phyloP scores from a whole-genome alignment of 2,888 invertebrate species.

The Drosophila paracracens region DNA sequence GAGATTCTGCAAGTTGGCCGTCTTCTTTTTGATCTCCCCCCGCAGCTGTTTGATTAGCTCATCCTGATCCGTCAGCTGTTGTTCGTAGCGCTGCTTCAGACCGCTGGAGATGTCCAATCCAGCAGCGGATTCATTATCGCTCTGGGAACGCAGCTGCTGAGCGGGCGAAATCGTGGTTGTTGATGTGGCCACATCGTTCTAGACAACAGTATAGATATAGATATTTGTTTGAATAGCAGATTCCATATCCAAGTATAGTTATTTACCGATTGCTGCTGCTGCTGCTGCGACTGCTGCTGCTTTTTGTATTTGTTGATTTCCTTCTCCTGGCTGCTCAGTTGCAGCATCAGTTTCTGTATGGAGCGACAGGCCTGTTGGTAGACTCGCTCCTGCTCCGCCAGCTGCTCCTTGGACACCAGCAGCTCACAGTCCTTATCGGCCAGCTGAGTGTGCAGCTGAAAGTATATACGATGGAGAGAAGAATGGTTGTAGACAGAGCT shows the following conservation, averaged over 20 bases:
- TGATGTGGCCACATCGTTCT: slow-evolving; percentile 41
- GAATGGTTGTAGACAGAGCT: not conserved
- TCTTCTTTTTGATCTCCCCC: slow-evolving; percentile 83
- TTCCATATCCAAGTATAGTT: not conserved
- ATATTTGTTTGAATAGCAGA: not conserved
- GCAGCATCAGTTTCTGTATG: slow-evolving; percentile 82
- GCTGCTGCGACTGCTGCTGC: slow-evolving; percentile 57
- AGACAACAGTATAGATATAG: not conserved
- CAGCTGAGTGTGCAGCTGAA: slow-evolving; percentile 72
- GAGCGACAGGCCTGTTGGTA: slow-evolving; percentile 83
- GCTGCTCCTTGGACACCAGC: slow-evolving; percentile 80
- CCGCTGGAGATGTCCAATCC: slow-evolving; percentile 72
- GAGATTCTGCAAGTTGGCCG: slow-evolving; percentile 85
- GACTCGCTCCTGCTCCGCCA: slow-evolving; percentile 75
- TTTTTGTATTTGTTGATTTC: slow-evolving; percentile 80
- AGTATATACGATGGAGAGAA: slow-evolving; percentile 13
- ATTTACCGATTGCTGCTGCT: slow-evolving; percentile 39
- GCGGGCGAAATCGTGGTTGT: slow-evolving; percentile 4
- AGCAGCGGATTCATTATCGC: slow-evolving; percentile 72
- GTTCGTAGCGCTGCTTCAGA: slow-evolving; percentile 67
- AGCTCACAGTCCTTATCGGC: slow-evolving; percentile 82
- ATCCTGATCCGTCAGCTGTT: slow-evolving; percentile 85
- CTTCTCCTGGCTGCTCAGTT: slow-evolving; percentile 77
- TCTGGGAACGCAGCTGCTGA: slow-evolving; percentile 59
- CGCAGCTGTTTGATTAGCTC: slow-evolving; percentile 86